Base-by-base conservation (phyloP, 1,140 invertebrate species). In the Drosophila baimaii region DNA sequence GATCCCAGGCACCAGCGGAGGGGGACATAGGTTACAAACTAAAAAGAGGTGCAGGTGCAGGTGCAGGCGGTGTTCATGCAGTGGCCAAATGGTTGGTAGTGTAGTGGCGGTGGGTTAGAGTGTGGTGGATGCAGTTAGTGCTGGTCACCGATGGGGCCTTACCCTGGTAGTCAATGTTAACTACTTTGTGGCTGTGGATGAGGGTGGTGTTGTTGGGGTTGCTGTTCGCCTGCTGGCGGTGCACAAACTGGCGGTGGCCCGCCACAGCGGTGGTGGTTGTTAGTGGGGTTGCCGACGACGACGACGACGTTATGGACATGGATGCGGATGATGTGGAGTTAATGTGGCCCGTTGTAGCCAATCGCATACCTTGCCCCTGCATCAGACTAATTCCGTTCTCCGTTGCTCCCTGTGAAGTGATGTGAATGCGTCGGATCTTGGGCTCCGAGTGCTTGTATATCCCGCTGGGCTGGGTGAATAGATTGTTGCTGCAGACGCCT, bases 371-470 rank as follows among this genome's bases (percentile, higher is more conserved):
- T 86, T 89, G 84, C 1, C 71, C 79, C 47, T 66, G 65, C 63
- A 83, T 64, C 3, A 88, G 49, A 7, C 62, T 52, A 19, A 59
- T 64, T 2, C 61, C 49, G 5, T 82, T 73, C 29, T 80, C 88
- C 9, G 61, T 25, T 4, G 52, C n/a, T 44, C 57, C 71, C 52
- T 91, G 91, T 6, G 91, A 74, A 33, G 86, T 86, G 44, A 91
- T 91, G 70, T 92, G 86, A 25, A 92, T 85, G 19, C 91, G 83
- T 23, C 91, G 71, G 52, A 92, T 90, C 72, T 92, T 92, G 4
- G 91, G 63, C 49, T 92, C 91, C 55, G 86, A 63, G 13, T 90
- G 89, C 69, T 92, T 92, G 44, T 83, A 92, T 35, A 90, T 77
- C 43, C 75, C 79, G 57, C 72, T 77, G 9, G 83, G 83, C 62